Conservation (phyloP, 2,113 vertebrate species). For the Corydoras maculifer region DNA sequence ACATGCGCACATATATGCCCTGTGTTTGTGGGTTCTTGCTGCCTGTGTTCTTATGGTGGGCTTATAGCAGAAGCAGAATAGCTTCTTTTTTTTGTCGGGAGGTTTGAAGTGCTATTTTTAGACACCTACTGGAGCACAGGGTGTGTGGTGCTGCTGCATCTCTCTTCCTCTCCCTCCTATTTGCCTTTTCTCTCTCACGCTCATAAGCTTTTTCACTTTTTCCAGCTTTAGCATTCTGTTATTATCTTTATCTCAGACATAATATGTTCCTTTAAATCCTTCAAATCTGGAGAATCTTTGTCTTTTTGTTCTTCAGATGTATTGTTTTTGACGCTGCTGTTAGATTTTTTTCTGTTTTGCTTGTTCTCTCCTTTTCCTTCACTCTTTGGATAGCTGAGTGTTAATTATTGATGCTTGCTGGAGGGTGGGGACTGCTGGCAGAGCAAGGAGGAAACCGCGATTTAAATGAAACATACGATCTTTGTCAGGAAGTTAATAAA, state of each 20-base stretch:
- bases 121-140: constrained; percentile 64
- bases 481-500: constrained; percentile 5
- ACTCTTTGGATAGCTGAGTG: constrained; percentile 23
- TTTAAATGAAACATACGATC: constrained; percentile 17
- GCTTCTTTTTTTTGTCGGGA: constrained; percentile 59
- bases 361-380: constrained; percentile 44
- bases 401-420: constrained; percentile 46
- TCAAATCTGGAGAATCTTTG: neutral
- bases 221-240: constrained; percentile 15
- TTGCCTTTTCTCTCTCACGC: constrained; percentile 49
- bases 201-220: constrained; percentile 24
- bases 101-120: constrained; percentile 77
- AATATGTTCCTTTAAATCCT: too few species aligned
- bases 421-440: constrained; percentile 33
- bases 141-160: constrained; percentile 54
- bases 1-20: neutral
- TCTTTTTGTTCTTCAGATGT: neutral
- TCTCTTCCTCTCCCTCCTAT: constrained; percentile 49
- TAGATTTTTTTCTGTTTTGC: constrained; percentile 6
- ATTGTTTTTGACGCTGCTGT: constrained; percentile 4
- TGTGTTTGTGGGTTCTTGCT: neutral
- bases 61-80: constrained; percentile 65
- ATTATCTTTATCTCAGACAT: constrained; percentile 7
- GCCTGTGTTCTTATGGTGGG: constrained; percentile 33
- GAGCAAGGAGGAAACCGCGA: constrained; percentile 34